Evolutionary conservation across 2,797 vertebrate genomes (phyloP), one percentile per base, ranked within the genome.

Genomic region (Sebastes vulpes): DNA sequence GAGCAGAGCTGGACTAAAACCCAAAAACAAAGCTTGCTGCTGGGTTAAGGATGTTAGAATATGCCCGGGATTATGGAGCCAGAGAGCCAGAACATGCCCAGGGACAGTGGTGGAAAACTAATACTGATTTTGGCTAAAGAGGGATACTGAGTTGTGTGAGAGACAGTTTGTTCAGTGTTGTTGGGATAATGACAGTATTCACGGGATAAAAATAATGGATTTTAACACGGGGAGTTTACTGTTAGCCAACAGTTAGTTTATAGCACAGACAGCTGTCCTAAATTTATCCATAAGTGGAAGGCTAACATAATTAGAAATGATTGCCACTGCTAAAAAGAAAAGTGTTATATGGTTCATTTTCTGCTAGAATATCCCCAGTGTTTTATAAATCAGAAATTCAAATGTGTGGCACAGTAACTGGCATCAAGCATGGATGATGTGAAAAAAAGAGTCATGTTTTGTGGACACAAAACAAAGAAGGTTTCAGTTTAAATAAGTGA

Each of bases 1-100:
- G 92, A 94, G 83, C 72, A 85, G 73, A 78, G 73, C 86, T 94
- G 93, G 93, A 93, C 83, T 77, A 75, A 87, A 85, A 81, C 90
- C 92, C 86, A 82, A 93, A 93, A 90, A 87, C 74, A 89, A 90
- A 90, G 84, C 84, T 86, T 77, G 79, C 75, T 90, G 77, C 90
- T 89, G 80, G 91, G 84, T 88, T 90, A 86, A 77, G 79, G 74
- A 85, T 90, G 72, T 92, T 79, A 77, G 85, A 92, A 91, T 86
- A 89, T 92, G 82, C 77, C 84, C 79, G 58, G 88, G 85, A 91
- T 92, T 90, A 84, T 79, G 16, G 50, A 89, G 85, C 77, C 81
- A 83, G 64, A 67, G 71, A 90, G 75, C 79, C 71, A 86, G 85
- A 84, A 85, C 77, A 87, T 81, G 83, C 88, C 91, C 53, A 64